phyloP scores from a whole-genome alignment of 1,140 invertebrate species.

The Protaetia brevitarsis region DNA sequence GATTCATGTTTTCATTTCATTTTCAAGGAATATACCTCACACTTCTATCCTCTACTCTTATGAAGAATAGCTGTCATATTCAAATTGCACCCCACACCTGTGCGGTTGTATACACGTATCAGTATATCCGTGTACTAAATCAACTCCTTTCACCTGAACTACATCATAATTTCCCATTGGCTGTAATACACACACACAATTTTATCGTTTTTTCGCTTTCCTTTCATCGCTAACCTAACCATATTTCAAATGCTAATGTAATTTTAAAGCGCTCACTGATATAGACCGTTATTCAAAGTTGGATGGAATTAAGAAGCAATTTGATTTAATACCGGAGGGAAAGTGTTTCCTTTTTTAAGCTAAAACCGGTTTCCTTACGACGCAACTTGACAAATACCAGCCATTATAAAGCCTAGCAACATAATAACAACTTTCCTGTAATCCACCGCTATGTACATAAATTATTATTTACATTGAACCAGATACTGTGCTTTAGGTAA shows the following conservation, averaged over 20 bases:
- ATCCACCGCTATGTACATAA: background rate
- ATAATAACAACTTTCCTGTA: background rate
- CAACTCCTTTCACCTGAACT: background rate
- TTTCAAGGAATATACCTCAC: too few species aligned
- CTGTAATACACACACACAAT: background rate
- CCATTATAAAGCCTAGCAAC: slow-evolving; percentile 4
- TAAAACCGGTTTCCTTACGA: background rate
- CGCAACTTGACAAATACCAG: background rate
- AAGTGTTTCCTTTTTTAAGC: background rate
- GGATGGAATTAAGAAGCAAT: background rate
- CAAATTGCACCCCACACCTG: background rate
- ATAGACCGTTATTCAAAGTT: background rate
- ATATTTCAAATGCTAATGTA: slow-evolving; percentile 13
- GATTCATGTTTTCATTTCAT: too few species aligned
- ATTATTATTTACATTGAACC: background rate
- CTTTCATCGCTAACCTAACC: background rate
- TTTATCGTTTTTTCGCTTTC: background rate
- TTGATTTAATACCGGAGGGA: background rate
- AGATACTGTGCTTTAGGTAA: background rate
- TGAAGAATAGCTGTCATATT: background rate
- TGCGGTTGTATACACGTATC: too few species aligned
- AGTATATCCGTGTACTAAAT: slow-evolving; percentile 10
- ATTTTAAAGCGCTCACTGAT: background rate
- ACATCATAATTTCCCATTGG: background rate
- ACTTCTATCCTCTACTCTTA: too few species aligned